These are phyloP conservation scores for Pterostichus madidus DNA, from an alignment of 2,888 invertebrate genomes.

Conservation along the genomic window DNA sequence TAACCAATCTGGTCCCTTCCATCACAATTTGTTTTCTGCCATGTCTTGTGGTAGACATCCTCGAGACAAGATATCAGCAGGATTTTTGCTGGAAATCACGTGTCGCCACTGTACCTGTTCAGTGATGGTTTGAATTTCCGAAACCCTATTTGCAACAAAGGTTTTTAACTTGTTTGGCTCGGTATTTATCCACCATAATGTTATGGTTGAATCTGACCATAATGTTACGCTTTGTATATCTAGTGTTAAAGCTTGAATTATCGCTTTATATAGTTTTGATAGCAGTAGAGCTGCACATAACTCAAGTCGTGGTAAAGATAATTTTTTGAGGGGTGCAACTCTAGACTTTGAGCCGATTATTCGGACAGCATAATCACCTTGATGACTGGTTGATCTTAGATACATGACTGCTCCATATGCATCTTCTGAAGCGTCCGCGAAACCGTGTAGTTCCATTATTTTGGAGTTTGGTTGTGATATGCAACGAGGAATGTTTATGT, in stretches of 20 bases:
- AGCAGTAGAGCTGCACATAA: constrained; percentile 70
- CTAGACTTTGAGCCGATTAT: constrained; percentile 71
- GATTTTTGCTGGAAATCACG: constrained; percentile 57
- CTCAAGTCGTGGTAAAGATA: constrained; percentile 70
- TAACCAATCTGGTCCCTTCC: constrained; percentile 10
- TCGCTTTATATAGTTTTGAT: constrained; percentile 60
- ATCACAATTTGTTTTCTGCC: constrained; percentile 2
- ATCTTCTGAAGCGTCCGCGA: constrained; percentile 68
- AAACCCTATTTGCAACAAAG: constrained; percentile 67
- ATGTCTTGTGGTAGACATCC: constrained; percentile 19
- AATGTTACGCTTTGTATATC: constrained; percentile 32
- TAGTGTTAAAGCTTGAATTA: constrained; percentile 55
- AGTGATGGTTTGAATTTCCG: constrained; percentile 62
- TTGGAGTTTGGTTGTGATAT: constrained; percentile 3
- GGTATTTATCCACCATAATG: constrained; percentile 66
- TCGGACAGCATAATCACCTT: constrained; percentile 27
- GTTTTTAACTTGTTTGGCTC: constrained; percentile 65
- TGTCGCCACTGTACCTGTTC: constrained; percentile 39
- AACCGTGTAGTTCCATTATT: constrained; percentile 68
- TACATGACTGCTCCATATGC: constrained; percentile 70
- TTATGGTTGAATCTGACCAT: constrained; percentile 68
- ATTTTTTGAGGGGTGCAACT: constrained; percentile 71
- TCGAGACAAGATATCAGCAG: constrained; percentile 64
- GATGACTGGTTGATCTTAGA: constrained; percentile 59
- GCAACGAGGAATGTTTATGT: constrained; percentile 55